phyloP scores from a whole-genome alignment of 1,140 invertebrate genomes.

The Bombus pyrosoma region DNA sequence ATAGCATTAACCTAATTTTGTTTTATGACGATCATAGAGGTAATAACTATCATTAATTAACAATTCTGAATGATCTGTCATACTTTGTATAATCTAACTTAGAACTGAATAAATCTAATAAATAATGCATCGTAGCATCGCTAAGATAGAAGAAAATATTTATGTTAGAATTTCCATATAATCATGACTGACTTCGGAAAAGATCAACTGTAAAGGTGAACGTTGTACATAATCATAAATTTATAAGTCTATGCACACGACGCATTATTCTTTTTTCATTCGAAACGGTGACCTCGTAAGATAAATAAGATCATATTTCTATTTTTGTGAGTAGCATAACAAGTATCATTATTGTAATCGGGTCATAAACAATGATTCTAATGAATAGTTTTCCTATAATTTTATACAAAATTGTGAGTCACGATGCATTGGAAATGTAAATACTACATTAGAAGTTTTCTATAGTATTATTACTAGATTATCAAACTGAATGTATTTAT shows the following conservation, averaged over 20 bases:
- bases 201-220: neutral
- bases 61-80: neutral
- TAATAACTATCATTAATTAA: neutral
- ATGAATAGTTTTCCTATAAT: neutral
- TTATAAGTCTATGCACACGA: neutral
- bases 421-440: neutral
- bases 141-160: neutral
- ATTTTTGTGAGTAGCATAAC: neutral
- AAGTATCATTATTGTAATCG: neutral
- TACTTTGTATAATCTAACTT: neutral
- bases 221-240: no score
- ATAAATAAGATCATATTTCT: slow-evolving; percentile 5
- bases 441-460: neutral
- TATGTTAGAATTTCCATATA: neutral
- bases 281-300: neutral
- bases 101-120: neutral
- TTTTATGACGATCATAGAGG: no score
- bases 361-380: neutral
- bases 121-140: neutral
- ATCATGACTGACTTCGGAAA: neutral
- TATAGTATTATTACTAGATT: no score
- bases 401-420: neutral
- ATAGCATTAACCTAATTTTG: neutral
- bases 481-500: neutral
- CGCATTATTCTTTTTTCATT: neutral